A percentile compares a stretch with the other conserved stretches of the same genome.
Evolutionary conservation across 2,113 vertebrate genomes (phyloP).

Genomic region (Semicossyphus pulcher): DNA sequence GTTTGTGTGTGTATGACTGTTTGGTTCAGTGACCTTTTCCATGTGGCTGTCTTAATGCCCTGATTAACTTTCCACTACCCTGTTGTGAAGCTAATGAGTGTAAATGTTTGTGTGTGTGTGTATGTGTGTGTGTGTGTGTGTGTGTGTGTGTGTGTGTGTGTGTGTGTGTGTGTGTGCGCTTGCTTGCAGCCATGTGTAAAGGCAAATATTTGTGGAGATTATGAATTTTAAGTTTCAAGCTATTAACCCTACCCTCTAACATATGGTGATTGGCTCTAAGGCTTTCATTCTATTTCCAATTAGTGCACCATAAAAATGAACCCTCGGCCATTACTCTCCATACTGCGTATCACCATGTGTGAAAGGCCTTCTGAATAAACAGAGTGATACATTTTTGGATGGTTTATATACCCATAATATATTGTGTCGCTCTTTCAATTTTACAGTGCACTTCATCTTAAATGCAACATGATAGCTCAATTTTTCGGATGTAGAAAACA

Average conservation of each 20-base stretch:
- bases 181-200: not conserved
- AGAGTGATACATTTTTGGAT: conserved; percentile 8
- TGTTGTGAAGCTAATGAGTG: conserved; percentile 38
- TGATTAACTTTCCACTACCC: conserved; percentile 50
- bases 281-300: conserved; percentile 18
- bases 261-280: conserved; percentile 7
- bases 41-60: conserved; percentile 9
- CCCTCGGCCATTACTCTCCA: conserved; percentile 19
- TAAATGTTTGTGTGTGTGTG: not conserved
- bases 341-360: no score
- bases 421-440: conserved; percentile 10
- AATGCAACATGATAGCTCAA: not conserved
- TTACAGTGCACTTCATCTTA: conserved; percentile 9
- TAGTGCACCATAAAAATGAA: conserved; percentile 32
- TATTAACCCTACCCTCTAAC: conserved; percentile 13
- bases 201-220: conserved; percentile 39
- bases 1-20: not conserved
- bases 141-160: no score
- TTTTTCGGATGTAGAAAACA: not conserved
- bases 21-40: conserved; percentile 23
- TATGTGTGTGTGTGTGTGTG: no score
- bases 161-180: not conserved
- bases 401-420: conserved; percentile 31
- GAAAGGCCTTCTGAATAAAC: conserved; percentile 35
- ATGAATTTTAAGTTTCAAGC: conserved; percentile 26